phyloP scores from a whole-genome alignment of 2,797 vertebrate genomes.

The Labroides dimidiatus region DNA sequence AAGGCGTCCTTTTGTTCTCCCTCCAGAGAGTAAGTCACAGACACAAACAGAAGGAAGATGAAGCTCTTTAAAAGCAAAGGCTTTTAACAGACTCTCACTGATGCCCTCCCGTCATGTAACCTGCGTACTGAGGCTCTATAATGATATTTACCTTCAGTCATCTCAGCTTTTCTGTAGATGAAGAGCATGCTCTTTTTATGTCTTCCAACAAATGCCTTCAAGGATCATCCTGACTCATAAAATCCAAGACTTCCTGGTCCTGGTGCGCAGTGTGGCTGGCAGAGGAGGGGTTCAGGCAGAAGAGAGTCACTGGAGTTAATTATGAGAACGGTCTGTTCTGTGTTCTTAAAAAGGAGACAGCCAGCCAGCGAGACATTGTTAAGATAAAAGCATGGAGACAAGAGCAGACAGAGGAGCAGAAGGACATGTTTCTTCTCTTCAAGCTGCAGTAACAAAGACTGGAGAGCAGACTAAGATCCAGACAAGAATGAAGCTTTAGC shows the following conservation, averaged over 20 bases:
- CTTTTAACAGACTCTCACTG: constrained; percentile 57
- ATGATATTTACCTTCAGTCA: constrained; percentile 34
- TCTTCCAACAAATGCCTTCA: constrained; percentile 53
- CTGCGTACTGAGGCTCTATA: constrained; percentile 39
- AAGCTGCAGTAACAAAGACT: constrained; percentile 2
- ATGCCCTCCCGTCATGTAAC: constrained; percentile 34
- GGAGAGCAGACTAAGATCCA: too few species aligned
- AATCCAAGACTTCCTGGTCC: constrained; percentile 27
- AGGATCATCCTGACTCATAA: constrained; percentile 38
- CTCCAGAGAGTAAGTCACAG: constrained; percentile 48
- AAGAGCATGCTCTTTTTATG: constrained; percentile 29
- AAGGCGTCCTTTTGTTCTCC: constrained; percentile 47
- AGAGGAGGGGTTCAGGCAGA: constrained; percentile 18
- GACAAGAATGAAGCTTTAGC: too few species aligned
- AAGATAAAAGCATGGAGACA: constrained; percentile 36
- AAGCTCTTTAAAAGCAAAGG: constrained; percentile 35
- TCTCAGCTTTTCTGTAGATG: constrained; percentile 12
- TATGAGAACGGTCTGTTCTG: constrained; percentile 53
- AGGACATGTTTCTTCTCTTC: constrained; percentile 18
- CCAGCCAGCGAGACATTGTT: constrained; percentile 34
- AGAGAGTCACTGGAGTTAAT: constrained; percentile 64
- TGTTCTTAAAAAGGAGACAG: constrained; percentile 35
- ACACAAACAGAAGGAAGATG: constrained; percentile 27
- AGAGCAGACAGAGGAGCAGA: constrained; percentile 5
- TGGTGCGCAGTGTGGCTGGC: constrained; percentile 36